A percentile compares a stretch with the other conserved stretches of the same genome.
These are phyloP conservation scores for Drosophila repleta DNA, from an alignment of 1,140 invertebrate species.

Conservation along the genomic window DNA sequence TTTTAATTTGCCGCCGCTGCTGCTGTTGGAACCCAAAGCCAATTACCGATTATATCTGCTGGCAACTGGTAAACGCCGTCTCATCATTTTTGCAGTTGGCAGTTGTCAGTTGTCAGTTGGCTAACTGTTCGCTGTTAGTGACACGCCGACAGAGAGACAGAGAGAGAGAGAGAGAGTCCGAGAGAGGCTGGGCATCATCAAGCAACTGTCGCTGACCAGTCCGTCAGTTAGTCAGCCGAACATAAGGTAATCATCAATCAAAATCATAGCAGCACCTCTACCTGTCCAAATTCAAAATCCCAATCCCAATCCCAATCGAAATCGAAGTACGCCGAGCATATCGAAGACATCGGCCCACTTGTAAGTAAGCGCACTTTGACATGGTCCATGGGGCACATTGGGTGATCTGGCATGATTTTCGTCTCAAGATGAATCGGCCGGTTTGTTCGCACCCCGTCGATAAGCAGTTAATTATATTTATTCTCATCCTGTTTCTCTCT, in stretches of 20 bases:
- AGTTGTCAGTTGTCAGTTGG: conserved; percentile 33
- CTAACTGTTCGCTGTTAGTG: conserved; percentile 33
- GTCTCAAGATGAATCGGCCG: conserved; percentile 68
- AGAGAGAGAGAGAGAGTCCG: background rate
- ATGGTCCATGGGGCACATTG: conserved; percentile 16
- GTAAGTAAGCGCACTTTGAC: background rate
- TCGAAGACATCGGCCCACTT: conserved; percentile 6
- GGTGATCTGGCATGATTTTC: conserved; percentile 69
- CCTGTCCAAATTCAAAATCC: conserved; percentile 38
- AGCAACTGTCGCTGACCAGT: conserved; percentile 44
- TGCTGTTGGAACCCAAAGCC: conserved; percentile 52
- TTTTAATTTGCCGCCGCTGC: conserved; percentile 28
- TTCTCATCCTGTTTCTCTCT: conserved; percentile 60
- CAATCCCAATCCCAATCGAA: conserved; percentile 10
- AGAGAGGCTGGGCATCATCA: conserved; percentile 18
- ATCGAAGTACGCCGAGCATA: background rate
- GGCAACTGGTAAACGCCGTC: conserved; percentile 54
- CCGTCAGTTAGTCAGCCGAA: conserved; percentile 39
- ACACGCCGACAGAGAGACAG: conserved; percentile 15
- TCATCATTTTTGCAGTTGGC: conserved; percentile 44
- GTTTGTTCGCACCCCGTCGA: conserved; percentile 78
- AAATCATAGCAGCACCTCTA: conserved; percentile 43
- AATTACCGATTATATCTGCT: conserved; percentile 78
- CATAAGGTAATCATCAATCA: conserved; percentile 70
- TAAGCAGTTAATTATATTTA: conserved; percentile 81